These are phyloP conservation scores for Lagria hirta DNA, from an alignment of 2,888 invertebrate genomes.

Conservation along the genomic window DNA sequence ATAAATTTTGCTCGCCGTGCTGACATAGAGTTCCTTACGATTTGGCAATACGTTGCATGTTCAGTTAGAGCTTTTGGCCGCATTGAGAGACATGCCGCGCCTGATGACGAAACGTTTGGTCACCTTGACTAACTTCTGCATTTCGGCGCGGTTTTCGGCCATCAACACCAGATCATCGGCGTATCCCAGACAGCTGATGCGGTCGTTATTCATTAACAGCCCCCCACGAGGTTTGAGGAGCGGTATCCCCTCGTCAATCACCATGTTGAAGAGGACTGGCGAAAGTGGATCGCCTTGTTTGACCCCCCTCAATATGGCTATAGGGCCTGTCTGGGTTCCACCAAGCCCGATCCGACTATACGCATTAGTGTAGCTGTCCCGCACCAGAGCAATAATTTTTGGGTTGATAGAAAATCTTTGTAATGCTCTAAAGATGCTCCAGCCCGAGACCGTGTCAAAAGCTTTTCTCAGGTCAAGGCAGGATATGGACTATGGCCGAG, in stretches of 20 bases:
- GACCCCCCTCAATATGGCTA: slow-evolving; percentile 39
- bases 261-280: slow-evolving; percentile 36
- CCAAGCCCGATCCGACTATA: slow-evolving; percentile 8
- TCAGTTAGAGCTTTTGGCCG: slow-evolving; percentile 3
- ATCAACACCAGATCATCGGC: slow-evolving; percentile 3
- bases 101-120: slow-evolving; percentile 1
- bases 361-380: slow-evolving; percentile 13
- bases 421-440: slow-evolving; percentile 22
- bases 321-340: not conserved
- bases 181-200: not conserved
- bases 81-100: slow-evolving; percentile 4
- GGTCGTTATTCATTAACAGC: not conserved
- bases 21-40: slow-evolving; percentile 12
- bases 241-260: slow-evolving; percentile 37
- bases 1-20: not conserved
- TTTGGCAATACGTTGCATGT: slow-evolving; percentile 1
- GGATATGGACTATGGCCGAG: slow-evolving; percentile 6
- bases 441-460: slow-evolving; percentile 30
- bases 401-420: slow-evolving; percentile 15
- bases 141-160: no score
- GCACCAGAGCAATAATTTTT: not conserved
- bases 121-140: no score
- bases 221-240: slow-evolving; percentile 2
- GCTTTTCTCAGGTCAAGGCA: slow-evolving; percentile 30
- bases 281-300: slow-evolving; percentile 51